Conservation (phyloP, 1,140 invertebrate species). For the Drosophila lacteicornis region DNA sequence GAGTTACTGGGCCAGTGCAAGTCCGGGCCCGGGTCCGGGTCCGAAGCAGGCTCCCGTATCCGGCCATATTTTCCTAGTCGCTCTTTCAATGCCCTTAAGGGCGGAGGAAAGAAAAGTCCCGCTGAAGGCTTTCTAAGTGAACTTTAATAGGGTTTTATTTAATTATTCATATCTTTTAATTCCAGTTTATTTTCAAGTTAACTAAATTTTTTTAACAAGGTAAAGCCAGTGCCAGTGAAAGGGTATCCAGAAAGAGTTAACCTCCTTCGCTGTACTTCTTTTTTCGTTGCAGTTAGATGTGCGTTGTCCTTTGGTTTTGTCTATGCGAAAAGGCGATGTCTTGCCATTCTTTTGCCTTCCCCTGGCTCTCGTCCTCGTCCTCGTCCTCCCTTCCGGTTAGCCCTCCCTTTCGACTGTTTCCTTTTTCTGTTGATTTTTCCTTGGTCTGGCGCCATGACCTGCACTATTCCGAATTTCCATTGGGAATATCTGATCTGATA, state of each 20-base stretch:
- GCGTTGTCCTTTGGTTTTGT: constrained; percentile 53
- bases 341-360: constrained; percentile 27
- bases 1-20: constrained; percentile 67
- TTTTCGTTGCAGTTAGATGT: constrained; percentile 37
- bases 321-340: constrained; percentile 33
- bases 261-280: neutral
- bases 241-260: constrained; percentile 2
- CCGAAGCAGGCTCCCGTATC: constrained; percentile 36
- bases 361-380: neutral
- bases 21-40: constrained; percentile 30
- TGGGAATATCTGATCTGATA: constrained; percentile 24
- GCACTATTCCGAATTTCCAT: constrained; percentile 12
- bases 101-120: neutral
- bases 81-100: constrained; percentile 14
- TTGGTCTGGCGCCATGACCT: constrained; percentile 55
- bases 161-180: neutral
- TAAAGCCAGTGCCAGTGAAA: neutral
- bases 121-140: neutral
- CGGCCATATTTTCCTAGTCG: constrained; percentile 26
- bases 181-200: neutral
- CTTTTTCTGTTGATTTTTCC: constrained; percentile 72
- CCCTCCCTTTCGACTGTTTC: constrained; percentile 56
- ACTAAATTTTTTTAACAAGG: neutral
- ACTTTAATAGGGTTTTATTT: neutral
- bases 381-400: neutral